These are phyloP conservation scores for Heliconius cydno DNA, from an alignment of 2,888 invertebrate species.

Conservation along the genomic window DNA sequence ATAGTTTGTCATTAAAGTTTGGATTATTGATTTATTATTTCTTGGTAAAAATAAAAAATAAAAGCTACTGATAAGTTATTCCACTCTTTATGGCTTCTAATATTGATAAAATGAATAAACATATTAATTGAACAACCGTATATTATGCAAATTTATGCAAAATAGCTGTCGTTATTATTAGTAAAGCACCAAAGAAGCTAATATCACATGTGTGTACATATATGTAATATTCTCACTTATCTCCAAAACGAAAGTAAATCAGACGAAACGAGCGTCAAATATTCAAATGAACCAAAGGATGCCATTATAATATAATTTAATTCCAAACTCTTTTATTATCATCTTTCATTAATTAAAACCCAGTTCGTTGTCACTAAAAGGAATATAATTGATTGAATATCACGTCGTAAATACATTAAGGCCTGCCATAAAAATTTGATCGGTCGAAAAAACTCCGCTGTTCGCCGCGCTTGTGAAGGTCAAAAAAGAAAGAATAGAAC, in stretches of 20 bases:
- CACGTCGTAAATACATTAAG: constrained; percentile 50
- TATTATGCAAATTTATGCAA: not conserved
- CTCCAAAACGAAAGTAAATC: not conserved
- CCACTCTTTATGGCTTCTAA: not conserved
- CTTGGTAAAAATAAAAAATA: not conserved
- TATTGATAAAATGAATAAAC: not conserved
- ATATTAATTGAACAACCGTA: not conserved
- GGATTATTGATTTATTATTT: not conserved
- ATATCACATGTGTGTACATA: not conserved
- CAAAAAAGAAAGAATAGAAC: constrained; percentile 59
- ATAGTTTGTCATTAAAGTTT: not conserved
- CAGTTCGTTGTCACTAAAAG: constrained; percentile 33
- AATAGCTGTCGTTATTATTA: not conserved
- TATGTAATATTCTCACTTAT: constrained; percentile 7
- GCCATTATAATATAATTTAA: not conserved
- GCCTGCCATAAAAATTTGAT: constrained; percentile 53
- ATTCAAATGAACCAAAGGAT: constrained; percentile 9
- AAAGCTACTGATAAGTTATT: not conserved
- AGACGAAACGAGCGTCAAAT: constrained; percentile 5
- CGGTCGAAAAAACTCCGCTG: constrained; percentile 57
- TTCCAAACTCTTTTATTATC: constrained; percentile 27
- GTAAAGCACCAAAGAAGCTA: not conserved
- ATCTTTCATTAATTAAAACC: constrained; percentile 39
- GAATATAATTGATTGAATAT: constrained; percentile 49
- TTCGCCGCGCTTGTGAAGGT: constrained; percentile 42